Conservation (phyloP, 53 echinoderm and acorn worm genomes). For the Temnopleurus reevesii region DNA sequence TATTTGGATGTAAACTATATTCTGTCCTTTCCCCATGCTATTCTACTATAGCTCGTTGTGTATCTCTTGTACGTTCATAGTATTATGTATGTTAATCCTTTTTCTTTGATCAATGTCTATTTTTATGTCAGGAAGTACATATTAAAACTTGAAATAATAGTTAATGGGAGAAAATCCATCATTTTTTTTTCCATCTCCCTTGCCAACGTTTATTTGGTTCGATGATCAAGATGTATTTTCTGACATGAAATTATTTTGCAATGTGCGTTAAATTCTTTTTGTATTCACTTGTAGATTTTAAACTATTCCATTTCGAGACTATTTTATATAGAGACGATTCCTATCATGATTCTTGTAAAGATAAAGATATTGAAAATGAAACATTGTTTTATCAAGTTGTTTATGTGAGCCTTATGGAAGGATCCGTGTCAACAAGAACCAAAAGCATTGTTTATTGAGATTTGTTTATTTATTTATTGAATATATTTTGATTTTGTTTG, state of each 20-base stretch:
- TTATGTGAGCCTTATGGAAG: slow-evolving; percentile 22
- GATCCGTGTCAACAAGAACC: background rate
- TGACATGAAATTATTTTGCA: background rate
- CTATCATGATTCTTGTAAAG: slow-evolving; percentile 27
- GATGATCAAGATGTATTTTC: background rate
- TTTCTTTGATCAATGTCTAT: background rate
- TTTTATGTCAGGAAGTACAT: slow-evolving; percentile 2
- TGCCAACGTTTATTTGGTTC: background rate
- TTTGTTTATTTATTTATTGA: slow-evolving; percentile 11
- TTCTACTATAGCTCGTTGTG: background rate
- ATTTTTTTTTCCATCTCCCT: background rate
- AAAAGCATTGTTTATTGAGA: background rate
- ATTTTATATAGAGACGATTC: slow-evolving; percentile 11
- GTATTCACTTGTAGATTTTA: slow-evolving; percentile 40
- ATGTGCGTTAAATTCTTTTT: background rate
- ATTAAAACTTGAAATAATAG: background rate
- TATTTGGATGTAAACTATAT: background rate
- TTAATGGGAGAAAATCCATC: background rate
- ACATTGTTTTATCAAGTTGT: slow-evolving; percentile 16
- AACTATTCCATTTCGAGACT: slow-evolving; percentile 37
- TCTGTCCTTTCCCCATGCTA: background rate
- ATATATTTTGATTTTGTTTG: background rate
- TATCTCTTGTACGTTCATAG: background rate
- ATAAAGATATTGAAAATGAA: slow-evolving; percentile 1
- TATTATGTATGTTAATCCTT: slow-evolving; percentile 11